phyloP scores from a whole-genome alignment of 2,113 vertebrate genomes.

The rabbit (Oryctolagus cuniculus) region mOryCun1.1 NC_091437.1:22330001-22330500 shows the following conservation, averaged over 20 bases:
- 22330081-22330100: neutral
- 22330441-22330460: conserved; percentile 96
- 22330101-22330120: neutral
- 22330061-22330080: neutral
- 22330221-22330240: neutral
- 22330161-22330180: neutral
- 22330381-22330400: conserved; percentile 98
- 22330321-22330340: neutral
- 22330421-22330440: conserved; percentile 98
- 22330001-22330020: neutral
- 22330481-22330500: conserved; percentile 98
- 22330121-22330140: neutral
- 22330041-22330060: neutral
- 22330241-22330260: neutral
- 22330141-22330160: neutral
- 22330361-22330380: conserved; percentile 96
- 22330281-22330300: neutral
- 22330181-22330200: neutral
- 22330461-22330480: conserved; percentile 99
- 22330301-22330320: neutral
- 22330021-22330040: neutral
- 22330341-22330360: conserved; percentile 93
- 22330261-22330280: neutral
- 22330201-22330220: neutral
- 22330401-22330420: conserved; percentile 99